Evolutionary conservation across 2,797 vertebrate genomes (phyloP).

Genomic region (Anniella stebbinsi): DNA sequence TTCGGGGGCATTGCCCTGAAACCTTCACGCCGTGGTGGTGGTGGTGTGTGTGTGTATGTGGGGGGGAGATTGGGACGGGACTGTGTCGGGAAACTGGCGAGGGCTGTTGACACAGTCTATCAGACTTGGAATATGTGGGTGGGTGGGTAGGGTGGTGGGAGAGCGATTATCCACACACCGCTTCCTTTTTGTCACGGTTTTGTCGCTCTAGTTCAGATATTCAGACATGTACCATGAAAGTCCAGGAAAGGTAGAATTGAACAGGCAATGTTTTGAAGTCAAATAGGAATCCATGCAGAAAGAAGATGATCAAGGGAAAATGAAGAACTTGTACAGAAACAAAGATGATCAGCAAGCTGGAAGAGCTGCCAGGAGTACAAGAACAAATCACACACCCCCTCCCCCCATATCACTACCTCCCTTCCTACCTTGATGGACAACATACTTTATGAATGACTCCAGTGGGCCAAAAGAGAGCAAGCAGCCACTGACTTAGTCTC

Average conservation of each 20-base stretch:
- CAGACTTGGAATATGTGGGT: background rate
- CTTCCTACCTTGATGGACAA: background rate
- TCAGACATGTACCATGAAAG: background rate
- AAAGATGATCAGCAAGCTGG: too few relatives aligned
- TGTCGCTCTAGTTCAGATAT: background rate
- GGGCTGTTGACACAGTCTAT: background rate
- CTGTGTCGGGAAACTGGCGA: too few relatives aligned
- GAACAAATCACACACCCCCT: background rate
- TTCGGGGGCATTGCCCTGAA: background rate
- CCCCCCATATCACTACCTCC: background rate
- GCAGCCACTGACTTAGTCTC: too few relatives aligned
- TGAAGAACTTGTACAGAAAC: background rate
- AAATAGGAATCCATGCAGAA: background rate
- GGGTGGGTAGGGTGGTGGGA: too few relatives aligned
- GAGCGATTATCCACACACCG: too few relatives aligned
- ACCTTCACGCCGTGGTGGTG: background rate
- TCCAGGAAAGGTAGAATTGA: background rate
- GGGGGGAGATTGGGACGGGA: too few relatives aligned
- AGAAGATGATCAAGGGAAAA: background rate
- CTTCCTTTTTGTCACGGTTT: background rate
- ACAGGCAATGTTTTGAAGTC: background rate
- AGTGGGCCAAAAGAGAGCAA: background rate
- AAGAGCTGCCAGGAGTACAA: background rate
- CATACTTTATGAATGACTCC: background rate
- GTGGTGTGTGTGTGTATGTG: too few relatives aligned